Evolutionary conservation across 2,113 vertebrate genomes (phyloP), one percentile per base, ranked within the genome.

Genomic region (Poeciliopsis occidentalis): DNA sequence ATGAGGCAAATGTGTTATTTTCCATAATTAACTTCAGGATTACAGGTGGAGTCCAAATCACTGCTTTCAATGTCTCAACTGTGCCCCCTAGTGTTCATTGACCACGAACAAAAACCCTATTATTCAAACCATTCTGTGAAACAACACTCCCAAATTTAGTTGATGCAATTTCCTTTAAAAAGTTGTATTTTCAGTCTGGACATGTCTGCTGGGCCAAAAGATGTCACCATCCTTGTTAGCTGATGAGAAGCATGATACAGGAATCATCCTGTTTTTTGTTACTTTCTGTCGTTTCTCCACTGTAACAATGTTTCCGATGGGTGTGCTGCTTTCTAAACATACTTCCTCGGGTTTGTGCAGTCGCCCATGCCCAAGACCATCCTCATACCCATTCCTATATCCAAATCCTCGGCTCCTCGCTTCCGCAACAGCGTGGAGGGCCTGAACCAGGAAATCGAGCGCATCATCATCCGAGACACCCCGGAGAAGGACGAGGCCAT

Each of bases 361-460:
- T 95, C 96, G 41, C 95, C 96, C 7, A 95, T 98, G 93, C 96
- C 97, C 85, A 99, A 98, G 92, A 97, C 94, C 89, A 94, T 96
- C 34, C 95, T 99, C 41, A 95, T 98, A 64, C 98, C 98, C 61
- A 96, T 98, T 87, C 97, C 98, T 12, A 97, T 99, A 83, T 91
- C 96, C 85, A 99, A 98, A 87, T 96, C 97, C 0, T 96, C 97
- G 0, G 96, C 96, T 12, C 97, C 97, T 0, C 94, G 97, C 64
- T 98, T 99, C 92, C 95, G 98, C 67, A 99, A 99, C 93, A 99
- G 98, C 8, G 95, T 99, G 39, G 98, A 99, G 91, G 98, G 98
- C 39, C 91, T 99, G 82, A 99, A 99, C 93, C 98, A 99, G 85
- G 98, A 99, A 93, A 98, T 99, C 41, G 98, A 99, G 79, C 94